Conservation (phyloP, 2,888 invertebrate genomes). For the Orthosia incerta region DNA sequence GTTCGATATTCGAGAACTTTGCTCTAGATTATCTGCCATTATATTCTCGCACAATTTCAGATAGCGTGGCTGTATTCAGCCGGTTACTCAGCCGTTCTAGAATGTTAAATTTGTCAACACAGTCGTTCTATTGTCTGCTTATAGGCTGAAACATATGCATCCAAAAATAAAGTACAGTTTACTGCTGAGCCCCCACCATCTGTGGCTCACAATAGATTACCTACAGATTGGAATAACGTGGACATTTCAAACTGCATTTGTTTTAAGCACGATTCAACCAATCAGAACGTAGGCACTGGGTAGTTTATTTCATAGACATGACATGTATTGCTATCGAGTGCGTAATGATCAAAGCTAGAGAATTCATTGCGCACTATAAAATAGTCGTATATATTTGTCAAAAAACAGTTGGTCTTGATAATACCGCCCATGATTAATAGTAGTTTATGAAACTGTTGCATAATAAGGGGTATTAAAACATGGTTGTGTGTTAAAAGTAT, state of each 20-base stretch:
- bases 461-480: no score
- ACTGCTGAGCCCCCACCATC: constrained; percentile 22
- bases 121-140: constrained; percentile 48
- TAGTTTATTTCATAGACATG: constrained; percentile 18
- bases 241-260: constrained; percentile 24
- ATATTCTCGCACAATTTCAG: constrained; percentile 26
- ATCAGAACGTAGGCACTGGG: constrained; percentile 3
- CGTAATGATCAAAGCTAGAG: constrained; percentile 36
- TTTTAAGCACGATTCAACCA: constrained; percentile 29
- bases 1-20: constrained; percentile 49
- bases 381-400: constrained; percentile 16
- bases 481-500: no score
- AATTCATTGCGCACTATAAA: constrained; percentile 30
- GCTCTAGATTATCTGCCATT: constrained; percentile 40
- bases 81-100: constrained; percentile 37
- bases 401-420: no score
- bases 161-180: constrained; percentile 54
- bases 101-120: constrained; percentile 52
- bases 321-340: constrained; percentile 25
- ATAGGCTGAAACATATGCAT: constrained; percentile 40
- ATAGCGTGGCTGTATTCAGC: constrained; percentile 25
- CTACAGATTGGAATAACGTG: constrained; percentile 25
- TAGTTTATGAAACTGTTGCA: no score
- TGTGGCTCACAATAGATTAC: constrained; percentile 38
- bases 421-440: neutral